Base-by-base conservation (phyloP, 2,113 vertebrate genomes). In the Actenoides lindsayi region DNA sequence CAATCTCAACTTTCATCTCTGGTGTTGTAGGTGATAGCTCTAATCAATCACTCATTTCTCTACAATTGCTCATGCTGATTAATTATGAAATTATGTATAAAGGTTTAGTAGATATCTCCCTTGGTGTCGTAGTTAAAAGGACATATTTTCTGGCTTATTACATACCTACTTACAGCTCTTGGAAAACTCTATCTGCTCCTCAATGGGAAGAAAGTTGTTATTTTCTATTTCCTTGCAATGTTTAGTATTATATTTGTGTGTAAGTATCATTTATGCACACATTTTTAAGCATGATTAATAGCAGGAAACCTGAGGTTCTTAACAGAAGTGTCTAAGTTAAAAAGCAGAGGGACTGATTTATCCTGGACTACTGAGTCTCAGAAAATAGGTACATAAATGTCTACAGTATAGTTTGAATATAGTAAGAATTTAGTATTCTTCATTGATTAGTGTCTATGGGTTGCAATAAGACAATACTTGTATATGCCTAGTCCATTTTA, bases 21-120 rank as follows among this genome's bases (percentile, higher is more conserved):
- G 0, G 0, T 3, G 13, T 3, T 17, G 35, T 39, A 53, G 14
- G 16, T 53, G 18, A 2, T 57, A 16, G 13, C 1, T 68, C 9
- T 77, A 46, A 73, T 11, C 2, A 3, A 70, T 27, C 27, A 24
- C 14, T 5, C 1, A 24, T 46, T 88, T 91, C 21, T 48, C 6
- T 74, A 5, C 17, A 59, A 39, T 46, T 74, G 54, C 2, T 64
- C 7, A 33, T 42, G 5, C 27, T 63, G 37, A 7, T 57, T 65
- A 77, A 53, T 67, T 13, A 74, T 44, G 27, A 83, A 78, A 35
- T 44, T 35, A 35, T 35, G 8, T 13, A 54, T 7, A 23, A 39
- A 59, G 3, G 2, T 48, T 73, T 74, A 37, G 10, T 17, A 48
- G 27, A 18, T 46, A 19, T 25, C 7, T 75, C 12, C 31, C 39